These are phyloP conservation scores for Spilosoma lubricipeda DNA, from an alignment of 2,888 invertebrate species.

Conservation along the genomic window DNA sequence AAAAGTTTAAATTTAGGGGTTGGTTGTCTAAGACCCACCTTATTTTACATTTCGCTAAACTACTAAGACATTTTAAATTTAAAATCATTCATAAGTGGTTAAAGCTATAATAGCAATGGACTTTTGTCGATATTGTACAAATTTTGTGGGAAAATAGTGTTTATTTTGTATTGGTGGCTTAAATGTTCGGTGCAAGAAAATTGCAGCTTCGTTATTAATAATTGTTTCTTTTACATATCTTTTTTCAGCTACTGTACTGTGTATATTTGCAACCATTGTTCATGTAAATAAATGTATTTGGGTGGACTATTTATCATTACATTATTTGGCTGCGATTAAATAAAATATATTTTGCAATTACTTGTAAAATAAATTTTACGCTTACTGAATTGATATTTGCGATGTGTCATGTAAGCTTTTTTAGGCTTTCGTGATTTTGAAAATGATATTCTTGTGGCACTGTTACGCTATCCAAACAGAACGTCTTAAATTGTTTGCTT, in stretches of 20 bases:
- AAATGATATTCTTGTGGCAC: slow-evolving; percentile 3
- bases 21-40: not conserved
- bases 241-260: slow-evolving; percentile 83
- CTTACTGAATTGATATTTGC: slow-evolving; percentile 51
- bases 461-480: slow-evolving; percentile 16
- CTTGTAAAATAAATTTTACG: slow-evolving; percentile 48
- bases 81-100: no score
- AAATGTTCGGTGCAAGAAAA: slow-evolving; percentile 60
- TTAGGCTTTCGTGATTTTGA: slow-evolving; percentile 36
- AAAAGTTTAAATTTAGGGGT: not conserved
- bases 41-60: not conserved
- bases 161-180: slow-evolving; percentile 31
- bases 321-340: slow-evolving; percentile 64
- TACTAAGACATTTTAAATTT: no score
- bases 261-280: slow-evolving; percentile 76
- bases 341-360: slow-evolving; percentile 51
- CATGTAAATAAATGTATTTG: slow-evolving; percentile 65
- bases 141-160: slow-evolving; percentile 40
- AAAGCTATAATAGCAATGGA: no score
- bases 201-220: slow-evolving; percentile 66
- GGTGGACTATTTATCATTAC: slow-evolving; percentile 63
- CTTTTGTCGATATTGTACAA: not conserved
- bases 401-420: slow-evolving; percentile 40
- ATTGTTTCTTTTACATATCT: slow-evolving; percentile 69
- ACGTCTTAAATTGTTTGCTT: slow-evolving; percentile 15